These are phyloP conservation scores for Leucosticte australis DNA, from an alignment of 2,113 vertebrate species.

Conservation along the genomic window DNA sequence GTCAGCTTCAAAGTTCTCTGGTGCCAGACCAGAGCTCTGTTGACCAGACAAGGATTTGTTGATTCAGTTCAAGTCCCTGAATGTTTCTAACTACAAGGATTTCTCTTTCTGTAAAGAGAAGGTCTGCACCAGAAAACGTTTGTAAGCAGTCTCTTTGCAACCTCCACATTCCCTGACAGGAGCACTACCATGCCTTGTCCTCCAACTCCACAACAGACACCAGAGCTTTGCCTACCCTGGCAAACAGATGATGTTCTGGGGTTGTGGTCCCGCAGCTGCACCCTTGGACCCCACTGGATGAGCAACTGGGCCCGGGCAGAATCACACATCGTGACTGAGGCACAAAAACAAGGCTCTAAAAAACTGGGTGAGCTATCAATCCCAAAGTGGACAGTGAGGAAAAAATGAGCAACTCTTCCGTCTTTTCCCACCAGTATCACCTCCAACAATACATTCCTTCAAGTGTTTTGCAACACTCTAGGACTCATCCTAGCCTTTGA, in stretches of 20 bases:
- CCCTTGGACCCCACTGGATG: neutral
- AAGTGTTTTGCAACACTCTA: neutral
- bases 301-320: neutral
- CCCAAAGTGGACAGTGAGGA: neutral
- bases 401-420: neutral
- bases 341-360: neutral
- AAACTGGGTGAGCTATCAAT: neutral
- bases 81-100: neutral
- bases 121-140: neutral
- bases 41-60: neutral
- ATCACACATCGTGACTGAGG: neutral
- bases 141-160: neutral
- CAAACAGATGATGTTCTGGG: neutral
- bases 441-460: neutral
- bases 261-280: neutral
- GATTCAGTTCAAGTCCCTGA: neutral
- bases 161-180: fast-evolving
- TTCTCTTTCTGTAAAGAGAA: neutral
- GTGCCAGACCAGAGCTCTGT: neutral
- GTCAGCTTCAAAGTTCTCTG: neutral
- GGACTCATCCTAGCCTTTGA: neutral
- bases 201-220: neutral
- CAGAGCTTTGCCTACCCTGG: neutral
- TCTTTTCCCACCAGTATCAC: neutral
- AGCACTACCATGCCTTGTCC: neutral